Evolutionary conservation across 2,113 vertebrate species (phyloP).

Genomic region (Neodontobutis hainanensis): DNA sequence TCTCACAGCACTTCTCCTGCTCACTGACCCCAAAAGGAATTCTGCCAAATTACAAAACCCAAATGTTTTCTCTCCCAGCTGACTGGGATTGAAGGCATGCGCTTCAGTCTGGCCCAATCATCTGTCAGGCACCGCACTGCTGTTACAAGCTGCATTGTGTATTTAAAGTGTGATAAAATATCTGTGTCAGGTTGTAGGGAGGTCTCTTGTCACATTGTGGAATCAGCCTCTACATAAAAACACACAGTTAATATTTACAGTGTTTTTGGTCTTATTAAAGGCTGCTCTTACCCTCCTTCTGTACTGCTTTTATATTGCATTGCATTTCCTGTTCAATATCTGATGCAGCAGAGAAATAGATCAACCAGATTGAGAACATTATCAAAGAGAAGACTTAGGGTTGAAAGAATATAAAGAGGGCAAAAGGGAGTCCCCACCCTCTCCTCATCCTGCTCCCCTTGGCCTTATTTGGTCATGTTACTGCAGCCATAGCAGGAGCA

Average conservation of each 20-base stretch:
- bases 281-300: background rate
- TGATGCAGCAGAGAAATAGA: slow-evolving; percentile 13
- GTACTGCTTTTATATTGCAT: slow-evolving; percentile 30
- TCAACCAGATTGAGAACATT: slow-evolving; percentile 34
- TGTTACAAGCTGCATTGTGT: slow-evolving; percentile 17
- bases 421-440: slow-evolving; percentile 63
- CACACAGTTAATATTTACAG: background rate
- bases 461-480: slow-evolving; percentile 91
- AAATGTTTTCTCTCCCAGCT: slow-evolving; percentile 30
- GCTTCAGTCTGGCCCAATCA: background rate
- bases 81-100: slow-evolving; percentile 21
- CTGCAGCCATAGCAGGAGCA: slow-evolving; percentile 59
- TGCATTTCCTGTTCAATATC: slow-evolving; percentile 37
- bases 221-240: no score
- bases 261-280: background rate
- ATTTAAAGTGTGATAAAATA: slow-evolving; percentile 1
- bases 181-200: background rate
- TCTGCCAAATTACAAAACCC: slow-evolving; percentile 9
- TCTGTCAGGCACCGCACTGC: slow-evolving; percentile 16
- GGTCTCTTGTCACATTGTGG: background rate
- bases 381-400: slow-evolving; percentile 46
- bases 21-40: slow-evolving; percentile 30
- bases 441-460: slow-evolving; percentile 61
- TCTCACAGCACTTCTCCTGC: background rate
- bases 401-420: slow-evolving; percentile 46